Base-by-base conservation (phyloP, 2,797 vertebrate genomes). In the Aeoliscus strigatus region DNA sequence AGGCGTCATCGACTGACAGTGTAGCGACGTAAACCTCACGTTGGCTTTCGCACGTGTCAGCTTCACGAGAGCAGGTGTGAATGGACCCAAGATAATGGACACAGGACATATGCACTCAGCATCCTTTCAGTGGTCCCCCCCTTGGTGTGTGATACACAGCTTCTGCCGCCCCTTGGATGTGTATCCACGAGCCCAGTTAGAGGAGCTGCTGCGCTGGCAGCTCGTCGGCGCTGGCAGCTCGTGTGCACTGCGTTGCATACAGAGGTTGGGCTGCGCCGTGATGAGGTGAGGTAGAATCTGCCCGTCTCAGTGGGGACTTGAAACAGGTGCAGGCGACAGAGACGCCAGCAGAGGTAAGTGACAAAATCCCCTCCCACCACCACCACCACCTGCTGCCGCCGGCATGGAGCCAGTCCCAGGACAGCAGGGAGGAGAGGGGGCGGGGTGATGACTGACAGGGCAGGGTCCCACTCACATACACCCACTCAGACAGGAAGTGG, bases 221-320 rank as follows among this genome's bases (percentile, higher is more conserved):
- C n/a, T n/a, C n/a, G n/a, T n/a, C n/a, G n/a, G n/a, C n/a, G n/a
- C n/a, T n/a, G n/a, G n/a, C n/a, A n/a, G n/a, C n/a, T n/a, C n/a
- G n/a, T n/a, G n/a, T n/a, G n/a, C n/a, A 30, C 30, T 24, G 61
- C 35, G 47, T 51, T 49, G 57, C 59, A 71, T 53, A 49, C 50
- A 17, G 56, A 51, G 40, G 44, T 51, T 55, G 44, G 49, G 57
- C 75, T 72, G 66, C 54, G 37, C 67, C 55, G 51, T 76, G 62
- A 73, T 54, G 68, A 66, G 70, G 75, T 80, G 85, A 87, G 83
- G 85, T 86, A 87, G 85, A 86, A 70, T 82, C 70, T 73, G 79
- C 77, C 23, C 17, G 55, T 61, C 69, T 71, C 47, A 48, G 62
- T 51, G 30, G 46, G 52, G 48, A 61, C 21, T 49, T 46, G 40